Conservation (phyloP, 2,797 vertebrate species). For the Coracias cyanogaster region DNA sequence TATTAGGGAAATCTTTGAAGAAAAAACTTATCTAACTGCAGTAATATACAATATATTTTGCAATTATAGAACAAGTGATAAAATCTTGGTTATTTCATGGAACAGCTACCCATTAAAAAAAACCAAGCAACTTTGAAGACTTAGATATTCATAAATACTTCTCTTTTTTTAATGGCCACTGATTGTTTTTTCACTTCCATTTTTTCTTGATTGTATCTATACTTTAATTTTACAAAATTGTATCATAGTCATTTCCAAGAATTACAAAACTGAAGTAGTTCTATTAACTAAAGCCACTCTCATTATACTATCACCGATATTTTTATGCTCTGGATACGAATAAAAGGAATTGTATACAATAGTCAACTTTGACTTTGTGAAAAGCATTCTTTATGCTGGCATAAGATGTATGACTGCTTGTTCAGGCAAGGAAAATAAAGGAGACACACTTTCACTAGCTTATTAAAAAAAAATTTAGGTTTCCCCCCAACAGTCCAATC, state of each 20-base stretch:
- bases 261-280: background rate
- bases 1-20: background rate
- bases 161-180: background rate
- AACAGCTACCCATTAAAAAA: background rate
- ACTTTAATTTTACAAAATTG: background rate
- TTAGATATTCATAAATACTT: background rate
- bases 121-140: background rate
- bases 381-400: background rate
- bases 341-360: background rate
- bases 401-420: background rate
- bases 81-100: background rate
- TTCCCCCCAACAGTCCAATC: background rate
- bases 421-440: background rate
- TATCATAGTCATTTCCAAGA: background rate
- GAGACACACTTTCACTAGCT: background rate
- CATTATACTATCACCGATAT: background rate
- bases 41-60: background rate
- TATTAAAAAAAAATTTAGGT: background rate
- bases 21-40: background rate
- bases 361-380: background rate
- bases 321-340: background rate
- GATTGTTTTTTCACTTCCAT: background rate
- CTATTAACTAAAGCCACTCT: background rate
- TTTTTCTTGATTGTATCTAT: background rate
- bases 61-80: background rate